Base-by-base conservation (phyloP, 2,113 vertebrate genomes). In the Daboia siamensis region DNA sequence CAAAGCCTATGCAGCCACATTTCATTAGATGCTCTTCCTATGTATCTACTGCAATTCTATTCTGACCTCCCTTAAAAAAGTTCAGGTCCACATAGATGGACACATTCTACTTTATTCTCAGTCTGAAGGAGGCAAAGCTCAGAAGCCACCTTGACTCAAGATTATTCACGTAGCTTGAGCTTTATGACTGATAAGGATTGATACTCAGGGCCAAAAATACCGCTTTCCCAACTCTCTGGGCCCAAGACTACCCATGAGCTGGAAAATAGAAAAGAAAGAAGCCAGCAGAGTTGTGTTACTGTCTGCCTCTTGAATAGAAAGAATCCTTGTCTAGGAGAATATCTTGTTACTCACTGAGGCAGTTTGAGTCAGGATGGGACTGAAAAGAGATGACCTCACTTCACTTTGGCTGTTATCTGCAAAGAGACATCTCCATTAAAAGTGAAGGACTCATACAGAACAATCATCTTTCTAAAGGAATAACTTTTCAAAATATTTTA, bases 341-440 rank as follows among this genome's bases (percentile, higher is more conserved):
- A 46, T 33, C 12, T 46, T 13, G 48, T 54, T 86, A 93, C 93
- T 93, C 48, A 93, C 93, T 48, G 8, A 86, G 21, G 87, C 33
- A 89, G 52, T 85, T 13, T 54, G 74, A 13, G 90, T 48, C 87
- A 55, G 48, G 6, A 3, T 8, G 10, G 87, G 48, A 26, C 93
- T 93, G 74, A n/a, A 24, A 20, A 87, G 24, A 5, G 55, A 88
- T 7, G 15, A 9, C 13, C 12, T 12, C 33, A 54, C 74, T 93
- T 89, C 87, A 91, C 46, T 39, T 39, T 21, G n/a, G 48, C 56
- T 85, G 44, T 20, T 44, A 51, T 55, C 93, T 93, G 48, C 33
- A 93, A 86, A 33, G 48, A 91, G 26, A 93, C 1, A 17, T 11
- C 17, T 59, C 10, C 33, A 86, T 86, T 26, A 46, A 54, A 55